Base-by-base conservation (phyloP, 2,113 vertebrate species). In the Naja naja region DNA sequence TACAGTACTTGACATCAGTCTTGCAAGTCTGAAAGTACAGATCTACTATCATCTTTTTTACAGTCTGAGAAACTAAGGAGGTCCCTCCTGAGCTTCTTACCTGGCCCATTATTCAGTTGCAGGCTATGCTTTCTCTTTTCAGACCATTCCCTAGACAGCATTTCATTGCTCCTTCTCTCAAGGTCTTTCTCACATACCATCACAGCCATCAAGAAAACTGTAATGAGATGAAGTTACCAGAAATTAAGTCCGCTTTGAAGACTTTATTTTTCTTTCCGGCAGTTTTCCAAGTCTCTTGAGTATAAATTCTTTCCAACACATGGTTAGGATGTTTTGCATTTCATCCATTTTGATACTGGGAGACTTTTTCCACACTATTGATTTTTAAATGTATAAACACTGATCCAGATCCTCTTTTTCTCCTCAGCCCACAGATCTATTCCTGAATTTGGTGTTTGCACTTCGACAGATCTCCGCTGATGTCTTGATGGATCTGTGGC, bases 401-500 rank as follows among this genome's bases (percentile, higher is more conserved):
- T 74, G 6, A 74, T 74, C 64, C 30, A 6, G 64, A n/a, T 69
- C 5, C 10, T 74, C n/a, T 74, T 81, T 22, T 58, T 89, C 43
- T 81, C 92, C 91, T 1, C 92, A 99, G 98, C 95, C 98, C 87
- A 96, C 98, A 45, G 97, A 98, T 20, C 96, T 97, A 47, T 98
- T 98, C 96, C 96, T 97, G 95, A 95, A 92, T 12, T 97, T 98
- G 6, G 98, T 98, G 64, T 98, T 98, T 49, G 97, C 98, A 92
- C 97, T 99, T 93, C 97, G 97, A 94, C 95, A 92, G 16, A 97
- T 99, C 94, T 97, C 97, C 11, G 54, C 90, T 0, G 94, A 95
- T 53, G 96, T 98, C 30, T 96, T 98, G 89, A 95, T 92, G 94
- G 96, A 93, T 0, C 93, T 98, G 2, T 98, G 98, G 98, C 94